Evolutionary conservation across 53 echinoderm and acorn worm genomes (phyloP).

Genomic region (Echinarachnius parma): DNA sequence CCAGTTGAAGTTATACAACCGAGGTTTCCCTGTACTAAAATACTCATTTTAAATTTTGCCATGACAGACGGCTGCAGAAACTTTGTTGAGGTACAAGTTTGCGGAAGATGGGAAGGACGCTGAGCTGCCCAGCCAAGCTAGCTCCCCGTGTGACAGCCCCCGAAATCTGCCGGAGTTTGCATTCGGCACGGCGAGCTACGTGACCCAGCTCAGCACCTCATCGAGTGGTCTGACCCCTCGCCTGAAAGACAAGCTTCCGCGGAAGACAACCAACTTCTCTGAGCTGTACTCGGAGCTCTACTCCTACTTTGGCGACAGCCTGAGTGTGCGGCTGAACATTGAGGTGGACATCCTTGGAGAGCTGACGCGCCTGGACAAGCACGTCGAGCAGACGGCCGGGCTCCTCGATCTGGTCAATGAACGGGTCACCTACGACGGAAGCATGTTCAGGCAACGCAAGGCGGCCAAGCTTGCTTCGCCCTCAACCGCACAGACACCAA

Average conservation of each 20-base stretch:
- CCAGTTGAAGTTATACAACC: too few species aligned
- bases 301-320: slow-evolving; percentile 83
- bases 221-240: slow-evolving; percentile 20
- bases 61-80: slow-evolving; percentile 88
- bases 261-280: slow-evolving; percentile 19
- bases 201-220: slow-evolving; percentile 56
- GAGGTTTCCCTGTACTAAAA: too few species aligned
- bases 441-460: slow-evolving; percentile 38
- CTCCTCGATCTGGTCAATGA: slow-evolving; percentile 68
- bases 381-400: slow-evolving; percentile 27
- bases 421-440: slow-evolving; percentile 51
- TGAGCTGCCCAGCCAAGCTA: slow-evolving; percentile 41
- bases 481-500: too few species aligned
- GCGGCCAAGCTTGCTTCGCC: neutral
- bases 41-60: too few species aligned
- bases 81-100: slow-evolving; percentile 62
- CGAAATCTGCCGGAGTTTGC: slow-evolving; percentile 67
- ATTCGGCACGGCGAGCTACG: slow-evolving; percentile 70
- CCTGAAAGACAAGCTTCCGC: slow-evolving; percentile 21
- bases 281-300: slow-evolving; percentile 73
- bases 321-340: slow-evolving; percentile 57
- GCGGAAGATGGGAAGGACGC: slow-evolving; percentile 10
- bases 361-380: slow-evolving; percentile 12
- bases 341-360: slow-evolving; percentile 13
- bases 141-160: slow-evolving; percentile 67